Conservation (phyloP, 2,113 vertebrate species). For the Verasper variegatus region DNA sequence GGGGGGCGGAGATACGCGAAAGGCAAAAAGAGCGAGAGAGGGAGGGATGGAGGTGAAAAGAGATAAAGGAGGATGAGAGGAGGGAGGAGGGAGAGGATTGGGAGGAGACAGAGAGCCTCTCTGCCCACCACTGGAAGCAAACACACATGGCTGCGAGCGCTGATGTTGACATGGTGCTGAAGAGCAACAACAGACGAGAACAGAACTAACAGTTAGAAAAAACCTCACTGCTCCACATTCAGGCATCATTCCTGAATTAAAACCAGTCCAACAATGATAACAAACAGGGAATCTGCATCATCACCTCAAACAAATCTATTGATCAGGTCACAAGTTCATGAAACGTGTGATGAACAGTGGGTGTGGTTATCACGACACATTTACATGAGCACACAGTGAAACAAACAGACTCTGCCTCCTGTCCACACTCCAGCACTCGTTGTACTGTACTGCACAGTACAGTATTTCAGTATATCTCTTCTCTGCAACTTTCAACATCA, state of each 20-base stretch:
- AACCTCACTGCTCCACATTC: background rate
- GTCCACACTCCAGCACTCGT: background rate
- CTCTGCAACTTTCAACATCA: too few relatives aligned
- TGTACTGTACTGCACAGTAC: too few relatives aligned
- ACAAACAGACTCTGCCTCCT: background rate
- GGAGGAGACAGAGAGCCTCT: constrained; percentile 12
- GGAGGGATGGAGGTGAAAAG: constrained; percentile 47
- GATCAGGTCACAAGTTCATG: background rate
- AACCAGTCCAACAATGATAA: background rate
- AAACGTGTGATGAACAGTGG: background rate
- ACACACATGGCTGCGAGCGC: constrained; percentile 6
- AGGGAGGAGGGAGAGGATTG: constrained; percentile 10
- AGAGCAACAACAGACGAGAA: constrained; percentile 1
- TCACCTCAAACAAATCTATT: background rate
- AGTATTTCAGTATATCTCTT: too few relatives aligned
- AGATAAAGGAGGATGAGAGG: constrained; percentile 43
- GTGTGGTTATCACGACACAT: background rate
- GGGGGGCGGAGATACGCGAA: constrained; percentile 32
- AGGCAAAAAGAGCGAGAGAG: constrained; percentile 41
- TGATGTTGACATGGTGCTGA: constrained; percentile 24
- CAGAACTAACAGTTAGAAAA: too few relatives aligned
- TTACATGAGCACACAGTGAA: background rate
- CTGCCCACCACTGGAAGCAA: constrained; percentile 18
- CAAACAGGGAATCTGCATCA: background rate
- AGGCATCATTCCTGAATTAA: background rate